Percentiles rank a stretch among this genome's conserved stretches.
These are phyloP conservation scores for Anguilla megastoma DNA, from an alignment of 2,797 vertebrate species.

Conservation along the genomic window DNA sequence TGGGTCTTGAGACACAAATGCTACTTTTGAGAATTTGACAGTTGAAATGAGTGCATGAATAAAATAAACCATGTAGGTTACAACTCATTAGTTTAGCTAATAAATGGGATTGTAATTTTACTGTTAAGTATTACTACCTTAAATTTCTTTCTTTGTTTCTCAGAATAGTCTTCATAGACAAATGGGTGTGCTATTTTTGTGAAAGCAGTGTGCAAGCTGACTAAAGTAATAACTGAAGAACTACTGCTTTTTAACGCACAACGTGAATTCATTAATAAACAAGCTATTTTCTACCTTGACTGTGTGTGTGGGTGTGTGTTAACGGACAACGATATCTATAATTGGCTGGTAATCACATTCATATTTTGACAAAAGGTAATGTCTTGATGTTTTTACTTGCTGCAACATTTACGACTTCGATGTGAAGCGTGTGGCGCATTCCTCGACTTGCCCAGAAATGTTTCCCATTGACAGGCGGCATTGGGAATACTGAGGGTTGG, in stretches of 20 bases:
- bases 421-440: no score
- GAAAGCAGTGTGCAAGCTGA: not conserved
- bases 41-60: not conserved
- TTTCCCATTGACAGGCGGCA: not conserved
- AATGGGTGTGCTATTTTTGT: not conserved
- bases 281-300: conserved; percentile 11
- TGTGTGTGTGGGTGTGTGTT: not conserved
- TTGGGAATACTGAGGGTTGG: not conserved
- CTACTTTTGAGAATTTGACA: not conserved
- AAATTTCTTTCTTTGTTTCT: no score
- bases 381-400: no score
- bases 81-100: not conserved
- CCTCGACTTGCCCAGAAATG: not conserved
- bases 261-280: conserved; percentile 20
- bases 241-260: conserved; percentile 12
- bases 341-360: not conserved
- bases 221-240: not conserved
- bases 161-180: not conserved
- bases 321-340: not conserved
- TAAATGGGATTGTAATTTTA: not conserved
- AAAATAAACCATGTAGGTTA: not conserved
- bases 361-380: not conserved
- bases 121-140: not conserved
- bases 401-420: no score
- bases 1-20: not conserved